phyloP scores from a whole-genome alignment of 2,113 vertebrate genomes.

The Macquaria australasica region DNA sequence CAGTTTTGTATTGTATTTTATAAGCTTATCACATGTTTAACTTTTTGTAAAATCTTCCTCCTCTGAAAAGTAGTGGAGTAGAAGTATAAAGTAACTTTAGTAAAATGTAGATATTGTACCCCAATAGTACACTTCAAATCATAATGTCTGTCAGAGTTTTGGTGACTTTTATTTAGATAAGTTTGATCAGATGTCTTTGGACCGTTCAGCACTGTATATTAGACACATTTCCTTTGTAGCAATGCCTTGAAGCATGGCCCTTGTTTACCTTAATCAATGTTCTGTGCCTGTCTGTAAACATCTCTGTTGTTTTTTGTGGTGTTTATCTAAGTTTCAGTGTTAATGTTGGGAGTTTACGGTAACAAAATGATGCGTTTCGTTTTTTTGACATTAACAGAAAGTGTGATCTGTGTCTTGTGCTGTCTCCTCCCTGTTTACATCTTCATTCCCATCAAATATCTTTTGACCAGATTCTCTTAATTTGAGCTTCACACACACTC shows the following conservation, averaged over 20 bases:
- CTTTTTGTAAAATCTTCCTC: background rate
- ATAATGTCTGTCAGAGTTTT: background rate
- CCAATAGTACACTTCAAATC: background rate
- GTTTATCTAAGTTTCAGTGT: slow-evolving; percentile 13
- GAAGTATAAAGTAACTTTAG: background rate
- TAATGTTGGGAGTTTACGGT: background rate
- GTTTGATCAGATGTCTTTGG: background rate
- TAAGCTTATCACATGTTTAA: background rate
- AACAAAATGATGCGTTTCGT: slow-evolving; percentile 30
- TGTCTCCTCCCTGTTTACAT: slow-evolving; percentile 20
- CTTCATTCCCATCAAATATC: slow-evolving; percentile 17
- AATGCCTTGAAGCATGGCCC: background rate
- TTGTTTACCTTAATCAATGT: background rate
- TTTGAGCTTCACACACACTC: background rate
- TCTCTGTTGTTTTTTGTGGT: slow-evolving; percentile 4
- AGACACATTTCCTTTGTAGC: background rate
- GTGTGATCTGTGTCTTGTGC: slow-evolving; percentile 40
- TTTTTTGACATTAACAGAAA: slow-evolving; percentile 37
- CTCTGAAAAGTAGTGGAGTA: background rate
- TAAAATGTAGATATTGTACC: background rate
- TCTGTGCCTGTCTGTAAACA: slow-evolving; percentile 3
- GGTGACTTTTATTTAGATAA: background rate
- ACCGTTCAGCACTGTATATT: background rate
- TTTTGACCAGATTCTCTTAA: background rate
- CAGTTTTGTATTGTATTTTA: background rate